phyloP scores from a whole-genome alignment of 2,888 invertebrate genomes.

The Cantharis flavilabris region DNA sequence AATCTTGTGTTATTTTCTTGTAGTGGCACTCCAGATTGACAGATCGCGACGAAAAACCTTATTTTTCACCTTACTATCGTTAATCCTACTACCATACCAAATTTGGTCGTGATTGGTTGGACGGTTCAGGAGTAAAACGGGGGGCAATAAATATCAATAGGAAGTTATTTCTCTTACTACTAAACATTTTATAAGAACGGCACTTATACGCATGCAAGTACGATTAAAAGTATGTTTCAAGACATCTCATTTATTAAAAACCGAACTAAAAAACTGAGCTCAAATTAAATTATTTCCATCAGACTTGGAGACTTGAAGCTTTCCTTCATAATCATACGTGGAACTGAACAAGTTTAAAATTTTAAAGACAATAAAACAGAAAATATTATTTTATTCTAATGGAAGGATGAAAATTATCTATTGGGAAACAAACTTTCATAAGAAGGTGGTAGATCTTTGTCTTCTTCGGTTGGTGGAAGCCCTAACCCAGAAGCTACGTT shows the following conservation, averaged over 20 bases:
- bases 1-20: no score
- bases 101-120: no score
- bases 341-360: not conserved
- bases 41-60: no score
- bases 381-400: conserved; percentile 6
- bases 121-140: no score
- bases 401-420: conserved; percentile 24
- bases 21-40: no score
- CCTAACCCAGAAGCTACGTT: conserved; percentile 33
- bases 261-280: not conserved
- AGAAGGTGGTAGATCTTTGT: conserved; percentile 62
- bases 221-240: not conserved
- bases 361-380: not conserved
- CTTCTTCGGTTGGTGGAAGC: conserved; percentile 48
- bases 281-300: not conserved
- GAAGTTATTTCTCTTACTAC: not conserved
- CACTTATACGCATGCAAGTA: not conserved
- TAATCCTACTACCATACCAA: no score
- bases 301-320: not conserved
- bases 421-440: conserved; percentile 61
- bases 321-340: not conserved
- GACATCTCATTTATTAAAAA: not conserved
- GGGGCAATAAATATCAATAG: not conserved
- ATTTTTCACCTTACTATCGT: no score
- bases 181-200: not conserved